phyloP scores from a whole-genome alignment of 2,113 vertebrate genomes.

The Camelus bactrianus region DNA sequence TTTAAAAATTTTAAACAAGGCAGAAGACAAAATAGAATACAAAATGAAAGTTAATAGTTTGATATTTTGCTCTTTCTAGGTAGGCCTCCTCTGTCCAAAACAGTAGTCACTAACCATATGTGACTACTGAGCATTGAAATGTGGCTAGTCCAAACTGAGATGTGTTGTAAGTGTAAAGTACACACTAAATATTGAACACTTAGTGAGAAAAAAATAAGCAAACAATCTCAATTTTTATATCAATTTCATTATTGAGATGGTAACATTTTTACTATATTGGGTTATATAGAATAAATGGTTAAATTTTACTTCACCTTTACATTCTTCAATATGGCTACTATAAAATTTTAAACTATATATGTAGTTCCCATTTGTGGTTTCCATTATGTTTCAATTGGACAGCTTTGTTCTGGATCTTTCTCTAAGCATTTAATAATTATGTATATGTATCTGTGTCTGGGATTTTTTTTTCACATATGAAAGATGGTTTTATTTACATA shows the following conservation, averaged over 20 bases:
- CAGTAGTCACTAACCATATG: neutral
- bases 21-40: neutral
- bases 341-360: slow-evolving; percentile 11
- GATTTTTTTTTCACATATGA: neutral
- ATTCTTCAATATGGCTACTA: neutral
- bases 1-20: neutral
- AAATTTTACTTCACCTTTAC: slow-evolving; percentile 21
- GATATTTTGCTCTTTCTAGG: neutral
- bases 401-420: neutral
- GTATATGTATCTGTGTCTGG: neutral
- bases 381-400: neutral
- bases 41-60: neutral
- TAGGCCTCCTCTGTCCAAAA: neutral
- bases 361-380: neutral
- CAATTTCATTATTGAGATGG: neutral
- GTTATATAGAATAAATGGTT: slow-evolving; percentile 14
- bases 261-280: slow-evolving; percentile 9
- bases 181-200: neutral
- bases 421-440: neutral
- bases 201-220: neutral
- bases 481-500: slow-evolving; percentile 26
- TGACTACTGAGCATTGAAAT: neutral
- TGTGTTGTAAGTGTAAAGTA: neutral
- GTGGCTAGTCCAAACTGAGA: neutral
- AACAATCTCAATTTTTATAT: neutral